Base-by-base conservation (phyloP, 2,888 invertebrate genomes). In the Prosopocoilus inquinatus region DNA sequence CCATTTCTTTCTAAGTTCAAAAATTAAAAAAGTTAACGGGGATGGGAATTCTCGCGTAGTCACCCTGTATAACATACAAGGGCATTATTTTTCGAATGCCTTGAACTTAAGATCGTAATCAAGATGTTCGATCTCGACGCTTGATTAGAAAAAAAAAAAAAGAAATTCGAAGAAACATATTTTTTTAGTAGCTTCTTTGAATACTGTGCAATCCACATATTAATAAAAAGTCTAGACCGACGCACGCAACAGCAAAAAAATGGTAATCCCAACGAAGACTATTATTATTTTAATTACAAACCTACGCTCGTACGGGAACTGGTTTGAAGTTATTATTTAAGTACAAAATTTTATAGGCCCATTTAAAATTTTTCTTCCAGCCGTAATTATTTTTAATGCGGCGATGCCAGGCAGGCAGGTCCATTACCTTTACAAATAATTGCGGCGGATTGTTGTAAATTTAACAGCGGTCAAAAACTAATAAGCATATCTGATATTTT, bases 271-370 rank as follows among this genome's bases (percentile, higher is more conserved):
- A 16, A 13, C 47, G 32, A 53, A 57, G 58, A 58, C 59, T 63
- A 58, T 64, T 64, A 65, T 65, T 65, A 65, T 63, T 63, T 65
- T 65, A 65, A 65, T 65, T 65, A 61, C 57, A 60, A 65, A 57
- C 61, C 60, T 58, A 63, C 62, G 60, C 57, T 50, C 47, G 53
- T 46, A 43, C 52, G 50, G 47, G 53, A 61, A 64, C 63, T 51
- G 61, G 61, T 62, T 64, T 58, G 35, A 44, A 59, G 53, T 47
- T 52, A 55, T 45, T 55, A 55, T 55, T 60, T 55, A 43, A 43
- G 48, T 47, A 58, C 55, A 53, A 63, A 60, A 58, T 60, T 63
- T 59, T 60, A 60, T 56, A 50, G 50, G 51, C 39, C 53, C 60
- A 56, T 59, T 60, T 55, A 63, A 58, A 52, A 44, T 58, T 59